Conservation (phyloP, 1,140 invertebrate species). For the Hestina assimilis region DNA sequence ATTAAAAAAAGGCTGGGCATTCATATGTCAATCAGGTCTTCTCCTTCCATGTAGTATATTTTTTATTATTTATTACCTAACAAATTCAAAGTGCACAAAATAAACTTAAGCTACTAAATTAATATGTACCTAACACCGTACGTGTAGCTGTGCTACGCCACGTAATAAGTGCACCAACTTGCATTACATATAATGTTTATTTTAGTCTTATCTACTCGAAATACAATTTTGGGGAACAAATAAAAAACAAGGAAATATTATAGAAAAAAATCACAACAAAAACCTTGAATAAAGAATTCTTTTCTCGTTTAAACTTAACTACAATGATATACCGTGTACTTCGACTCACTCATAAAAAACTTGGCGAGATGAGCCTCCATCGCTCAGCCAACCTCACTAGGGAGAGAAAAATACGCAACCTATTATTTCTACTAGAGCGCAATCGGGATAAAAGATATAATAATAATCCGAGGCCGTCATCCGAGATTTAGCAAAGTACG, state of each 20-base stretch:
- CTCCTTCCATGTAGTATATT: no score
- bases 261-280: not conserved
- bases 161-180: not conserved
- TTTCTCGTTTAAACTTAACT: slow-evolving; percentile 23
- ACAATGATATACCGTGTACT: slow-evolving; percentile 12
- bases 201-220: not conserved
- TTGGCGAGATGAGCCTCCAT: slow-evolving; percentile 23
- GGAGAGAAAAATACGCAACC: slow-evolving; percentile 33
- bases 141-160: not conserved
- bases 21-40: no score
- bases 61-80: no score
- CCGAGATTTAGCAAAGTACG: slow-evolving; percentile 26
- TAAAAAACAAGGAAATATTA: not conserved
- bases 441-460: slow-evolving; percentile 41
- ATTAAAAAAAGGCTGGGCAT: no score
- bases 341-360: slow-evolving; percentile 24
- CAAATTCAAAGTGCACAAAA: no score
- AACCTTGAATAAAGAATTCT: not conserved
- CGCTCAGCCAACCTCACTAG: slow-evolving; percentile 29
- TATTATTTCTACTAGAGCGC: slow-evolving; percentile 40
- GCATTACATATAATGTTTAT: not conserved
- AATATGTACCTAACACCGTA: not conserved
- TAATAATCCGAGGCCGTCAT: slow-evolving; percentile 32
- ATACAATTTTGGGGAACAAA: not conserved
- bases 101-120: no score